phyloP scores from a whole-genome alignment of 2,888 invertebrate species.

The Sialis fuliginosa region DNA sequence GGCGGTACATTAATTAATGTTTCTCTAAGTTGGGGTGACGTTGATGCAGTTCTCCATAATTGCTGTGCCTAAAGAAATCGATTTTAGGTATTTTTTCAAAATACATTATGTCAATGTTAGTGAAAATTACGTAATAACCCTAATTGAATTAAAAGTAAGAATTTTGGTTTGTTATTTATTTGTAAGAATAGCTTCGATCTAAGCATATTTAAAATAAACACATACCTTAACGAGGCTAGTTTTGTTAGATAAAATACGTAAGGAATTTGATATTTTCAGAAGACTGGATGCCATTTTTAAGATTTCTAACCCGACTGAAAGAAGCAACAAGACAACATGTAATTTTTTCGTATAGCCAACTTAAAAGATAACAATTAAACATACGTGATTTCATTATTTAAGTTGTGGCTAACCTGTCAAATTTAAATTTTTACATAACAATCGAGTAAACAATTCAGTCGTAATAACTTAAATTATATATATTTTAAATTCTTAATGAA shows the following conservation, averaged over 20 bases:
- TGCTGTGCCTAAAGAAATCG: constrained; percentile 3
- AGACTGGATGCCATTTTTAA: constrained; percentile 5
- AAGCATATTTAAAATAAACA: neutral
- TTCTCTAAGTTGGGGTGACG: constrained; percentile 48
- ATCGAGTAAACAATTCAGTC: too few relatives aligned
- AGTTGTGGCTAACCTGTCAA: too few relatives aligned
- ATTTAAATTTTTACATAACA: too few relatives aligned
- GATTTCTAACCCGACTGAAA: neutral
- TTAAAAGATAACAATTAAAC: too few relatives aligned
- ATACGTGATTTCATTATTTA: too few relatives aligned
- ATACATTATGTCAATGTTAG: neutral
- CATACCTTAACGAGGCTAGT: constrained; percentile 4
- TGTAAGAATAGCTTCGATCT: neutral
- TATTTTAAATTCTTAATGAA: too few relatives aligned
- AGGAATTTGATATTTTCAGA: constrained; percentile 4
- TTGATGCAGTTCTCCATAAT: constrained; percentile 26
- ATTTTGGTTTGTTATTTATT: neutral
- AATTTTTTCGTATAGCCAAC: too few relatives aligned
- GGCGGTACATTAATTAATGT: constrained; percentile 81
- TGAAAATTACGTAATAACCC: constrained; percentile 4
- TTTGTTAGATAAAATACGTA: constrained; percentile 2
- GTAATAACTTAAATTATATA: too few relatives aligned
- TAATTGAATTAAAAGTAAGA: neutral
- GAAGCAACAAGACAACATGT: too few relatives aligned
- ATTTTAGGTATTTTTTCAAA: neutral